phyloP scores from a whole-genome alignment of 2,888 invertebrate species.

The Argyresthia goedartella region DNA sequence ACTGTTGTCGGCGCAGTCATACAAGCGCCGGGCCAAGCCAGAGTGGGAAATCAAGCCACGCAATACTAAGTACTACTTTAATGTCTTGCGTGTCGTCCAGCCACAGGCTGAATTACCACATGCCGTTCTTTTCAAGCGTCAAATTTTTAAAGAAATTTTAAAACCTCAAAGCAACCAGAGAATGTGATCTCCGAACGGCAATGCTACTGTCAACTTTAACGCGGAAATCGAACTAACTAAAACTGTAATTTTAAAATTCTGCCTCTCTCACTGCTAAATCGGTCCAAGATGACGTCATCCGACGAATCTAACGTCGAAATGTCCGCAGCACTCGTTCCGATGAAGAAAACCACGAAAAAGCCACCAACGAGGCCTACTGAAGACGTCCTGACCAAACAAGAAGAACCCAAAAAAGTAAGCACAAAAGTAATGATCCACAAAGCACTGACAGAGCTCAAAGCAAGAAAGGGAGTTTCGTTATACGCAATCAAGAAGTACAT shows the following conservation, averaged over 20 bases:
- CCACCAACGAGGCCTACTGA: slow-evolving; percentile 22
- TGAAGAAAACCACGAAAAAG: slow-evolving; percentile 18
- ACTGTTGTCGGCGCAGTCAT: too few relatives aligned
- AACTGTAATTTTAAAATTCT: not conserved
- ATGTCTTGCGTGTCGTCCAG: too few relatives aligned
- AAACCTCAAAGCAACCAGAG: not conserved
- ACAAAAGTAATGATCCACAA: slow-evolving; percentile 45
- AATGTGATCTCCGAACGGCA: not conserved
- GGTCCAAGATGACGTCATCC: slow-evolving; percentile 12
- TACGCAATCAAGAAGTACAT: slow-evolving; percentile 52
- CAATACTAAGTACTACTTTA: too few relatives aligned
- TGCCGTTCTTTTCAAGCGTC: too few relatives aligned
- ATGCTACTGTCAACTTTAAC: not conserved
- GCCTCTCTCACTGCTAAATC: not conserved
- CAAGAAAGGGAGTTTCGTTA: slow-evolving; percentile 45
- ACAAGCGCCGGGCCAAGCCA: too few relatives aligned
- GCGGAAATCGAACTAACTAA: not conserved
- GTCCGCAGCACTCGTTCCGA: slow-evolving; percentile 17
- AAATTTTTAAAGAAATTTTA: too few relatives aligned
- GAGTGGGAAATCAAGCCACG: too few relatives aligned
- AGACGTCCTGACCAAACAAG: slow-evolving; percentile 16
- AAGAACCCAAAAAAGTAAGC: slow-evolving; percentile 30
- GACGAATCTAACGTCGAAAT: slow-evolving; percentile 25
- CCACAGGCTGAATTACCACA: too few relatives aligned
- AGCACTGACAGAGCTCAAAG: slow-evolving; percentile 34